Evolutionary conservation across 2,888 invertebrate genomes (phyloP).

Genomic region (Conus canariensis): DNA sequence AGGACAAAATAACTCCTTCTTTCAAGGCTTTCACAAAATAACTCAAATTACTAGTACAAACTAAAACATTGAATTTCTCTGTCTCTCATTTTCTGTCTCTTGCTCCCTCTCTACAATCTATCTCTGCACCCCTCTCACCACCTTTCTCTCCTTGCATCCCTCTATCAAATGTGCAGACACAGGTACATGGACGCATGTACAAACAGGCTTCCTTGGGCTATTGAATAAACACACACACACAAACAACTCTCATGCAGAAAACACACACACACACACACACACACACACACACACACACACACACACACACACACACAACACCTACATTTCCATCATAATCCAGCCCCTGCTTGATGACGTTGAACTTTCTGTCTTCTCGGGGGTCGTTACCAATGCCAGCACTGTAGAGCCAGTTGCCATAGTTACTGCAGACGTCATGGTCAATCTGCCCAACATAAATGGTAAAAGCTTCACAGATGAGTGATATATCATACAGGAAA

Average conservation of each 20-base stretch:
- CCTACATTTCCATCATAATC: slow-evolving; percentile 72
- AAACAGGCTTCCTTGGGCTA: not conserved
- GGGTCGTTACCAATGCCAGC: slow-evolving; percentile 79
- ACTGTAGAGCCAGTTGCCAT: slow-evolving; percentile 79
- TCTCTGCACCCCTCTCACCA: not conserved
- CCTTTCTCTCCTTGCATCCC: too few species aligned
- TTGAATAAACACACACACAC: not conserved
- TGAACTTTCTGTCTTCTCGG: slow-evolving; percentile 74
- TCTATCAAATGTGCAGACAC: not conserved
- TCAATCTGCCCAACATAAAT: slow-evolving; percentile 64
- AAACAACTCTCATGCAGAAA: not conserved
- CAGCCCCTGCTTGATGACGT: slow-evolving; percentile 73
- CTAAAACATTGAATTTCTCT: not conserved
- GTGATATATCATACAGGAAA: too few species aligned
- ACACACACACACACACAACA: slow-evolving; percentile 1
- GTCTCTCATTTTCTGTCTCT: not conserved
- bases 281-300: slow-evolving; percentile 8
- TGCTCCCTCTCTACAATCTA: not conserved
- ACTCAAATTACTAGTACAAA: too few species aligned
- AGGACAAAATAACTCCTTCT: too few species aligned
- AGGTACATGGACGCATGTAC: not conserved
- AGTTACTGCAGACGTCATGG: slow-evolving; percentile 78
- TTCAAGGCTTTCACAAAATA: too few species aligned
- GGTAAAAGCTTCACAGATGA: not conserved
- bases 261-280: not conserved